Base-by-base conservation (phyloP, 2,888 invertebrate species). In the Sarcophaga carnaria region DNA sequence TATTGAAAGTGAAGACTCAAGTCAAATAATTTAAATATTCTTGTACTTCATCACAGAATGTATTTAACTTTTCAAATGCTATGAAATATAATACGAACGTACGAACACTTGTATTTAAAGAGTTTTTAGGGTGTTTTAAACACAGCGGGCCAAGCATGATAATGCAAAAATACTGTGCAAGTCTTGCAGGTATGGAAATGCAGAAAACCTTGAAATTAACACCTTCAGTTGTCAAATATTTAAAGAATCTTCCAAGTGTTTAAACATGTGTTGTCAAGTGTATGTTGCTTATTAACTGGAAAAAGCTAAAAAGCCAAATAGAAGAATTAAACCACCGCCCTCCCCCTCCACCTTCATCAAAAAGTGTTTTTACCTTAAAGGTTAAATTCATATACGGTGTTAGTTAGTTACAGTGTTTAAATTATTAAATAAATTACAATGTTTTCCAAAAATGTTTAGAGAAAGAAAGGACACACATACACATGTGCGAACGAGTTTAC, bases 361-460 rank as follows among this genome's bases (percentile, higher is more conserved):
- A 80, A 62, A 14, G 12, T 64, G n/a, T 47, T 80, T 80, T 62
- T 47, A 75, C 54, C 63, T 69, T 64, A 47, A 70, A 76, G 70
- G 66, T 74, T 67, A 81, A 60, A 60, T 17, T 49, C 54, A 27
- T 5, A 62, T 25, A 25, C 20, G 1, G 27, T 45, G 22, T 72
- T 49, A 45, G 45, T 45, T 78, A 60, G 66, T 37, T 37, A 37
- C 37, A 37, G 37, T 37, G 37, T 54, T 72, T 63, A 20, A 37
- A 59, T 45, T 60, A 17, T 25, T 25, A 60, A 67, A 80, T 74
- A 74, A 80, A 80, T 74, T 80, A 80, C 60, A 74, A 66, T 77
- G 14, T 25, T 62, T 67, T n/a, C 3, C 17, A 45, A 4, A n/a
- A 72, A 25, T 60, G 11, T 20, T 14, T 47, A 37, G 11, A 47